Evolutionary conservation across 2,113 vertebrate genomes (phyloP).

Genomic region (Sardina pilchardus): DNA sequence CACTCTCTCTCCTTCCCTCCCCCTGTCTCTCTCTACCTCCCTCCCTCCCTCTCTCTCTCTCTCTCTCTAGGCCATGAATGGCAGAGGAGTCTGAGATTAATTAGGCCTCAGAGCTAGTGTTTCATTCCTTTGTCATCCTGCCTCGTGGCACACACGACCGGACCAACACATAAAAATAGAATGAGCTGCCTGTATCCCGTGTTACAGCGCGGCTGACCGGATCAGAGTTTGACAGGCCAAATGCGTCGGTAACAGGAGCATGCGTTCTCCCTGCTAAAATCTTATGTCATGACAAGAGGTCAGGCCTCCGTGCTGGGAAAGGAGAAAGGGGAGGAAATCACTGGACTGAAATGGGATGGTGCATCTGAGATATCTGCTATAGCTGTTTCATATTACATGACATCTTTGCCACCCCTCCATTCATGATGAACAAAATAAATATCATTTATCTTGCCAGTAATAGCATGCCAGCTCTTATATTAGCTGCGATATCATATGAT

Average conservation of each 20-base stretch:
- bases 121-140: slow-evolving; percentile 51
- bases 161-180: slow-evolving; percentile 38
- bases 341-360: background rate
- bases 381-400: background rate
- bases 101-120: slow-evolving; percentile 47
- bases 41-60: background rate
- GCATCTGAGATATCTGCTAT: background rate
- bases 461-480: background rate
- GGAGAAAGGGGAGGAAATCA: background rate
- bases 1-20: slow-evolving; percentile 4
- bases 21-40: slow-evolving; percentile 15
- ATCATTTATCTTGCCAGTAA: background rate
- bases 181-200: background rate
- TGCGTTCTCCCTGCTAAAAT: slow-evolving; percentile 19
- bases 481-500: background rate
- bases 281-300: slow-evolving; percentile 16
- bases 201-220: background rate
- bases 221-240: background rate
- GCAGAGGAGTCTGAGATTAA: slow-evolving; percentile 47
- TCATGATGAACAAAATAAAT: background rate
- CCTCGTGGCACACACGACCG: slow-evolving; percentile 38
- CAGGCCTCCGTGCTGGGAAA: background rate
- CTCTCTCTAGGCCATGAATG: slow-evolving; percentile 31
- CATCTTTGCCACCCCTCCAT: background rate
- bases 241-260: slow-evolving; percentile 7